Percentiles rank a stretch among this genome's conserved stretches.
phyloP scores from a whole-genome alignment of 1,140 invertebrate genomes.

The Marisa cornuarietis region DNA sequence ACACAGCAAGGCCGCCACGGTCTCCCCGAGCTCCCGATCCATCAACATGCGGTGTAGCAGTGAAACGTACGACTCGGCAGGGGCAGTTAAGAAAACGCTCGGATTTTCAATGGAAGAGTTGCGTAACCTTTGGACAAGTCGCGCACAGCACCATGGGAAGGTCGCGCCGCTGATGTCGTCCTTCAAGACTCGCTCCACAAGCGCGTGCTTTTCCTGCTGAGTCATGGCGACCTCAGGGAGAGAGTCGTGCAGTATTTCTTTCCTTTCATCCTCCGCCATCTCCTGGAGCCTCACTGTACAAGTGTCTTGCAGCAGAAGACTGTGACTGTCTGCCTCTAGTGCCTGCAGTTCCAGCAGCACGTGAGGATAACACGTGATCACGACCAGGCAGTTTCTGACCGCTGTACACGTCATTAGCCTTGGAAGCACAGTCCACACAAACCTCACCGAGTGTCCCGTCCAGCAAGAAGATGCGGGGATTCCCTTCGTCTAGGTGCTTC shows the following conservation, averaged over 20 bases:
- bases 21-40: not conserved
- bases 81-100: not conserved
- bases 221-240: not conserved
- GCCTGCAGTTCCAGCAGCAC: not conserved
- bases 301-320: not conserved
- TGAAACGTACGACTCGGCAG: slow-evolving; percentile 1
- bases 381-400: not conserved
- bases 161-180: slow-evolving; percentile 7
- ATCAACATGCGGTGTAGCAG: not conserved
- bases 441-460: slow-evolving; percentile 3
- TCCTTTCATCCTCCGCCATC: not conserved
- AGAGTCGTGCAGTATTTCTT: not conserved
- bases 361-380: slow-evolving; percentile 12
- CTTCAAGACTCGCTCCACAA: slow-evolving; percentile 2
- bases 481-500: not conserved
- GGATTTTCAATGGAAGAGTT: not conserved
- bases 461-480: not conserved
- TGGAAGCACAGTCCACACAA: not conserved
- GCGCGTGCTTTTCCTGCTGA: too few relatives aligned
- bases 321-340: not conserved
- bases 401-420: not conserved
- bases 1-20: slow-evolving; percentile 1
- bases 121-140: not conserved
- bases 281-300: not conserved
- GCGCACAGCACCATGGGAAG: slow-evolving; percentile 14